Evolutionary conservation across 2,888 invertebrate genomes (phyloP).

Genomic region (Dimorphilus gyrociliatus): DNA sequence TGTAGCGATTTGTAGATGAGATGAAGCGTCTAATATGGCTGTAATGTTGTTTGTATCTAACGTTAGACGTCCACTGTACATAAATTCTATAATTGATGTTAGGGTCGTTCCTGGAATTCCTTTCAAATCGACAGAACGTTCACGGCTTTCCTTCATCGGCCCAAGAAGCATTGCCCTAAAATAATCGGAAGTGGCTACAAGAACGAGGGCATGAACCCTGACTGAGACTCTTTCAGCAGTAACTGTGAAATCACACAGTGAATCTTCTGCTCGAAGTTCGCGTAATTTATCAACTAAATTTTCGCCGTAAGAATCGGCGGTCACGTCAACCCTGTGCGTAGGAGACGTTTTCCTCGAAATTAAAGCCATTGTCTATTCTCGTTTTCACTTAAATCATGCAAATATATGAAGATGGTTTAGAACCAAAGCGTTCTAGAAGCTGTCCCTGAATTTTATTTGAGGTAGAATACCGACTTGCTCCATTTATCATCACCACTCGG

Average conservation of each 20-base stretch:
- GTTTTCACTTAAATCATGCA: too few species aligned
- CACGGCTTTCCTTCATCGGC: constrained; percentile 31
- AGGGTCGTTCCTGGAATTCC: constrained; percentile 21
- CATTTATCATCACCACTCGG: too few species aligned
- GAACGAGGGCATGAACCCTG: constrained; percentile 31
- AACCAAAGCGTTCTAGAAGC: too few species aligned
- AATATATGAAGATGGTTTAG: too few species aligned
- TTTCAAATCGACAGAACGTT: constrained; percentile 30
- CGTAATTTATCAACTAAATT: constrained; percentile 21
- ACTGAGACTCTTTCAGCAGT: constrained; percentile 28
- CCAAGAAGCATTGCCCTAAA: constrained; percentile 35
- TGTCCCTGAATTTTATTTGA: too few species aligned
- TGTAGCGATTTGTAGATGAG: constrained; percentile 23
- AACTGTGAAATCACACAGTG: constrained; percentile 33
- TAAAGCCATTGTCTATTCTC: too few species aligned
- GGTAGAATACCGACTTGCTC: too few species aligned
- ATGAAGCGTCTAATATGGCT: constrained; percentile 31
- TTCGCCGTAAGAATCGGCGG: constrained; percentile 21
- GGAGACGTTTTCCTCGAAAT: too few species aligned
- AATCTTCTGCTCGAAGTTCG: constrained; percentile 21
- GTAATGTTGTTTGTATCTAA: constrained; percentile 27
- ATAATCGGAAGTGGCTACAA: constrained; percentile 34
- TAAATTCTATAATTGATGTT: constrained; percentile 28
- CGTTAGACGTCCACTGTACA: constrained; percentile 30
- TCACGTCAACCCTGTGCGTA: too few species aligned